A percentile compares a stretch with the other conserved stretches of the same genome.
phyloP scores from a whole-genome alignment of 2,113 vertebrate genomes.

The Pithys albifrons region DNA sequence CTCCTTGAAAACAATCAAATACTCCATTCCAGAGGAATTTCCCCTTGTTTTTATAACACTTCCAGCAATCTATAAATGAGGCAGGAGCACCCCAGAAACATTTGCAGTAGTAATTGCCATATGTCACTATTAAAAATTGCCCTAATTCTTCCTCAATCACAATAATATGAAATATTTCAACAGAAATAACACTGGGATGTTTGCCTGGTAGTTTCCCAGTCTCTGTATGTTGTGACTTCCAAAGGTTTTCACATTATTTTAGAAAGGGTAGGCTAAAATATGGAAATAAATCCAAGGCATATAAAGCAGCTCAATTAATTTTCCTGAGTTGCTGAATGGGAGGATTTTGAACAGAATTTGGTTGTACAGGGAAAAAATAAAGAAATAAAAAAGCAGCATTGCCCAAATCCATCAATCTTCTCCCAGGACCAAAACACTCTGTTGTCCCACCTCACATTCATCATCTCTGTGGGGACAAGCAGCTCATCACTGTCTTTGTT shows the following conservation, averaged over 20 bases:
- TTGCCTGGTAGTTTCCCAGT: neutral
- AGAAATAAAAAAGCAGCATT: rapidly evolving
- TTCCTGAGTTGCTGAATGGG: neutral
- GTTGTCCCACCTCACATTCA: neutral
- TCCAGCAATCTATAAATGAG: neutral
- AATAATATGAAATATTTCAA: neutral
- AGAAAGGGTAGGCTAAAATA: neutral
- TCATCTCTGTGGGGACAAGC: neutral
- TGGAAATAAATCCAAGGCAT: neutral
- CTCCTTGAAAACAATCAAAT: slow-evolving; percentile 20
- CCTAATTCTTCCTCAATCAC: neutral
- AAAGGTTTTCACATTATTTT: neutral
- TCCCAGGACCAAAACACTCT: neutral
- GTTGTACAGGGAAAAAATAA: neutral
- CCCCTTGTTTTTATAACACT: neutral
- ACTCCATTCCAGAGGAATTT: neutral
- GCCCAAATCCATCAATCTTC: slow-evolving; percentile 19
- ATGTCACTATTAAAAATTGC: neutral
- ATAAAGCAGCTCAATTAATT: slow-evolving; percentile 20
- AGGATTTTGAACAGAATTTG: neutral
- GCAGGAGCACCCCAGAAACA: neutral
- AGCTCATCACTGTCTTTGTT: neutral
- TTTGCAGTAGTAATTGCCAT: neutral
- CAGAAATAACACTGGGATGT: neutral
- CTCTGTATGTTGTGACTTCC: neutral